These are phyloP conservation scores for Dusona sp. DNA, from an alignment of 2,888 invertebrate species.

Conservation along the genomic window DNA sequence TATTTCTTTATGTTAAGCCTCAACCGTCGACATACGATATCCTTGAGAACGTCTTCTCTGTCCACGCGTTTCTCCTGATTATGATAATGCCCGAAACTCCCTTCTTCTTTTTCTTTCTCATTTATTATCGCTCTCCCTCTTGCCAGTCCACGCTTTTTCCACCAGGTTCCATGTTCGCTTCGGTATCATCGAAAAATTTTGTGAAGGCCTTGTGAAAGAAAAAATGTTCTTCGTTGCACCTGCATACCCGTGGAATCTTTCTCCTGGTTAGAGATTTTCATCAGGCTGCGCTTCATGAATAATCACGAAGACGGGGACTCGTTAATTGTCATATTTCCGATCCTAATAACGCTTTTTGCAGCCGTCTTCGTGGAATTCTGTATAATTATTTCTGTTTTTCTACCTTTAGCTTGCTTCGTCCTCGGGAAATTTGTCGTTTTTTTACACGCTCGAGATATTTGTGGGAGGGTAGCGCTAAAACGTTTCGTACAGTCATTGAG, in stretches of 20 bases:
- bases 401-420: background rate
- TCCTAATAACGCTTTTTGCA: conserved; percentile 14
- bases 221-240: conserved; percentile 41
- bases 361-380: conserved; percentile 18
- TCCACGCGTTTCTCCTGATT: conserved; percentile 63
- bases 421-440: conserved; percentile 10
- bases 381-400: background rate
- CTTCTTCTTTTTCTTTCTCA: conserved; percentile 24
- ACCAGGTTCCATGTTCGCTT: background rate
- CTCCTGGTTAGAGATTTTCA: conserved; percentile 36
- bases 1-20: conserved; percentile 8
- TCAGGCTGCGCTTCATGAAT: conserved; percentile 53
- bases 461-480: background rate
- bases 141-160: background rate
- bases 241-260: conserved; percentile 38
- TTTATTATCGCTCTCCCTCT: background rate
- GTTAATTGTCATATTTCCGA: conserved; percentile 44
- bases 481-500: background rate
- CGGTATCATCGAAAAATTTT: conserved; percentile 44
- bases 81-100: conserved; percentile 64
- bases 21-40: conserved; percentile 66
- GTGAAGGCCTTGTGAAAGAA: conserved; percentile 11
- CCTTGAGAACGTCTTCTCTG: conserved; percentile 69
- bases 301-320: conserved; percentile 45
- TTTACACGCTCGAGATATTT: background rate